phyloP scores from a whole-genome alignment of 1,140 invertebrate species.

The Cecropterus lyciades region DNA sequence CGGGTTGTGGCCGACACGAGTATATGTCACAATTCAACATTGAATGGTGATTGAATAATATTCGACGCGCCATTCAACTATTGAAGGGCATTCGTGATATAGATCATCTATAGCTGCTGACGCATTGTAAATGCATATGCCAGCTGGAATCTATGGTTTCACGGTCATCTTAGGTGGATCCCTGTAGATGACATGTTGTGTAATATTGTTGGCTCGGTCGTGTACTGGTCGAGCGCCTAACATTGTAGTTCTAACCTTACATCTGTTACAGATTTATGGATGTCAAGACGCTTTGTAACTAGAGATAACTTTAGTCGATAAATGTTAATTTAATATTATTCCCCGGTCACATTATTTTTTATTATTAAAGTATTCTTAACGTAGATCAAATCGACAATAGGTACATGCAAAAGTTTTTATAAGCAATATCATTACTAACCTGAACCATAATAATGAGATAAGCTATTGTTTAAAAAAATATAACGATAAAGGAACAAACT shows the following conservation, averaged over 20 bases:
- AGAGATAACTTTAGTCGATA: not conserved
- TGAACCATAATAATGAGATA: no score
- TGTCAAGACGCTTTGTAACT: conserved; percentile 4
- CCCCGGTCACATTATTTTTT: no score
- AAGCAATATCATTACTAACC: no score
- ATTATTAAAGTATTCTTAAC: no score
- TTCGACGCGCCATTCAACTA: conserved; percentile 3
- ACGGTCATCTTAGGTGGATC: conserved; percentile 22
- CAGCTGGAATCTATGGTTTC: conserved; percentile 22
- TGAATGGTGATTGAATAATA: conserved; percentile 27
- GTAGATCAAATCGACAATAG: no score
- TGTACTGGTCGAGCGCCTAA: conserved; percentile 29
- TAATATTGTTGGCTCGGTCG: conserved; percentile 30
- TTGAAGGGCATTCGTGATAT: conserved; percentile 8
- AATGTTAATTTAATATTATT: no score
- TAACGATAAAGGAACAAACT: no score
- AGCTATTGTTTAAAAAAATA: no score
- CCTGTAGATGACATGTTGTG: conserved; percentile 17
- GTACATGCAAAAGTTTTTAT: no score
- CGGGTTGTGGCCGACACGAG: conserved; percentile 43
- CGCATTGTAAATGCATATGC: conserved; percentile 8
- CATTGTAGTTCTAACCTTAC: conserved; percentile 27
- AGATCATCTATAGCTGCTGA: conserved; percentile 8
- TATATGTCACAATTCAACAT: conserved; percentile 32
- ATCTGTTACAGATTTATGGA: conserved; percentile 27